Base-by-base conservation (phyloP, 1,140 invertebrate genomes). In the Trinorchestia longiramus region DNA sequence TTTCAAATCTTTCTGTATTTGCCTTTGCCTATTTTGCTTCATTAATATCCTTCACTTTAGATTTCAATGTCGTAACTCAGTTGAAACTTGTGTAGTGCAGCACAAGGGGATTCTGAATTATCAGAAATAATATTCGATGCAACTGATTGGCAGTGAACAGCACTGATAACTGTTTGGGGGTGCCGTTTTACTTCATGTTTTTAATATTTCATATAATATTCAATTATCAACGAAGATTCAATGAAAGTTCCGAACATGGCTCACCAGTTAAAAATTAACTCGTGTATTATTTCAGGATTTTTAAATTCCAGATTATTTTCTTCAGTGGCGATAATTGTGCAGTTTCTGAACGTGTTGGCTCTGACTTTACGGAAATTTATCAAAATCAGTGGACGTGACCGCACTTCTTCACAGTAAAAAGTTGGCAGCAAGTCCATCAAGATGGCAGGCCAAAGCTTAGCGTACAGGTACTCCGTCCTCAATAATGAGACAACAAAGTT, bases 401-500 rank as follows among this genome's bases (percentile, higher is more conserved):
- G 62, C 62, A 77, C 62, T 77, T 77, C 15, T 91, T 91, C 36
- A 4, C 41, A 0, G 36, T 8, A 88, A 88, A 91, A 36, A 11
- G 41, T 91, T 42, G 88, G 4, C 41, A 91, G 88, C 41, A 91
- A 44, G 43, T 42, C 28, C 41, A 47, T 47, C 95, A 95, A 6
- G 40, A 95, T 95, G 57, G 8, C 57, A 0, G 90, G 87, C 19
- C n/a, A 8, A 8, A 90, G 77, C 15, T 53, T 95, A 43, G n/a
- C 87, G 42, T 95, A 95, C 87, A 87, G 87, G 43, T 95, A 95
- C 87, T 87, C 87, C 15, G 8, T 0, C 0, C 41, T 95, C 3
- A 87, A 95, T 44, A 95, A 96, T 90, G 96, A 96, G 88, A 95
- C 45, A 42, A 88, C 95, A 45, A 96, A 95, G 45, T 96, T 95